Evolutionary conservation across 2,113 vertebrate genomes (phyloP), one percentile per base, ranked within the genome.

Genomic region (Bucco capensis): DNA sequence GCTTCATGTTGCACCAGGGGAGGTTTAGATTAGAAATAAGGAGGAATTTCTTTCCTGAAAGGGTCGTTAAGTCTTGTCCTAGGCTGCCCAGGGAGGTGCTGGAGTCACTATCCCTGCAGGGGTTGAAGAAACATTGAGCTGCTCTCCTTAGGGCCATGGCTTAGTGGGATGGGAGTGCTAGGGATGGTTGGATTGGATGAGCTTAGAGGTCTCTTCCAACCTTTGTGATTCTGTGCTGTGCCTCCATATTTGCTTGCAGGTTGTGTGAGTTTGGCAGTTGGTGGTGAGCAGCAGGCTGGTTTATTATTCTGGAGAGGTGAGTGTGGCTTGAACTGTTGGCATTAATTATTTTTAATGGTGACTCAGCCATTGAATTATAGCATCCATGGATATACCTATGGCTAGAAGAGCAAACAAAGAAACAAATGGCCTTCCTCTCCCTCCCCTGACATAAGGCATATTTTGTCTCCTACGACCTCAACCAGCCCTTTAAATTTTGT

Each of bases 401-500:
- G 89, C 86, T 44, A 85, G 42, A 61, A 90, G 44, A 71, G 47
- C 72, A 77, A 96, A 94, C 90, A 92, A 96, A 93, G 89, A 69
- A 96, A 80, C 87, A 75, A 95, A 73, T 8, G 4, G 49, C 54
- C 71, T 72, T 94, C 38, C 67, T 93, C 58, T 93, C 78, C 71
- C 54, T 92, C 71, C 64, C 62, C 70, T 94, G 84, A 92, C 84
- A 87, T 93, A 94, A 94, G 84, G 93, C 82, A 80, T 85, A 94
- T 95, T 95, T 94, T 86, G 92, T 83, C 93, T 92, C 60, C 86
- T 93, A 92, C 3, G 92, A 95, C 66, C 81, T 97, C 90, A 87
- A 84, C 61, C 0, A 31, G 88, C 91, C 92, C 90, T 96, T 96
- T 96, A 96, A 96, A 96, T 88, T 96, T 93, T 72, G 9, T 92